Evolutionary conservation across 2,113 vertebrate genomes (phyloP).

Genomic region (Maccullochella peelii): DNA sequence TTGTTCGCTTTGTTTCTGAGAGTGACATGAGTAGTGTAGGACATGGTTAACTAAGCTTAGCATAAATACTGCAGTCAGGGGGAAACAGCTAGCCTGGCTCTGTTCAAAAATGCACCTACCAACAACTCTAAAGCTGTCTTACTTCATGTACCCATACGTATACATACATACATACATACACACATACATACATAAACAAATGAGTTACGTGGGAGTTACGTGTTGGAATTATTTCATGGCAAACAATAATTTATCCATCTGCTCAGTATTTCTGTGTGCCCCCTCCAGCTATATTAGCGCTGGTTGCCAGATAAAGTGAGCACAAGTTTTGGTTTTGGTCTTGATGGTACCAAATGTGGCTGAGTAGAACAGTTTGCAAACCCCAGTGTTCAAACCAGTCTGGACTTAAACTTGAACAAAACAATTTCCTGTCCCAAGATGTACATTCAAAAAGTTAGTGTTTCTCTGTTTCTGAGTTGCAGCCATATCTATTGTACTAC

Average conservation of each 20-base stretch:
- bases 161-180: not conserved
- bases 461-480: not conserved
- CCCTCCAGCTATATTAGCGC: not conserved
- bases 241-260: not conserved
- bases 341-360: not conserved
- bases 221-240: not conserved
- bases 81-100: not conserved
- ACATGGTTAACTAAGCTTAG: slow-evolving; percentile 41
- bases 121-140: not conserved
- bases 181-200: not conserved
- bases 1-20: slow-evolving; percentile 14
- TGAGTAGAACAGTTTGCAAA: too few relatives aligned
- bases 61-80: slow-evolving; percentile 17
- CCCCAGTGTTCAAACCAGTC: not conserved
- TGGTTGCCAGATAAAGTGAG: not conserved
- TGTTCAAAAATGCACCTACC: not conserved
- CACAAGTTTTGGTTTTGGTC: not conserved
- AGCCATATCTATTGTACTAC: not conserved
- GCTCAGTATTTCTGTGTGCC: slow-evolving; percentile 6
- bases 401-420: not conserved
- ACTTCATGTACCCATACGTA: not conserved
- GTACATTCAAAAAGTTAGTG: not conserved
- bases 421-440: not conserved
- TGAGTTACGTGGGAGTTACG: not conserved
- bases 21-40: not conserved